phyloP scores from a whole-genome alignment of 2,888 invertebrate genomes.

The Cosmopolites sordidus region DNA sequence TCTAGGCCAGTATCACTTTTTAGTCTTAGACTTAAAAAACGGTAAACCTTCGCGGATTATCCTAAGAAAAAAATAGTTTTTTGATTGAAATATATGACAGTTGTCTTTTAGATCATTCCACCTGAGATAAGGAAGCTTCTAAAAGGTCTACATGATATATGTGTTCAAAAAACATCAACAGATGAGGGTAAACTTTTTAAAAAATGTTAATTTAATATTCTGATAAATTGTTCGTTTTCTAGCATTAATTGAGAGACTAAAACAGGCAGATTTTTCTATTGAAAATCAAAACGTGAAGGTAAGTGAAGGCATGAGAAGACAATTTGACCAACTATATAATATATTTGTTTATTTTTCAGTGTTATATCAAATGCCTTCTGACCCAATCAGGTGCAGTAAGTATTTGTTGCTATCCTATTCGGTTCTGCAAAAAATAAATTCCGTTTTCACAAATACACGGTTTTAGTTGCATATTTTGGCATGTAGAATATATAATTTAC shows the following conservation, averaged over 20 bases:
- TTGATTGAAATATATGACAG: too few species aligned
- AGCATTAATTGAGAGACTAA: constrained; percentile 14
- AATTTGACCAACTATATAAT: constrained; percentile 2
- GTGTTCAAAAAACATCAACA: constrained; percentile 16
- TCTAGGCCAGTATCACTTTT: too few species aligned
- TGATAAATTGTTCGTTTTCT: too few species aligned
- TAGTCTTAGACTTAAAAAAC: too few species aligned
- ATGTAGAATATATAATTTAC: too few species aligned
- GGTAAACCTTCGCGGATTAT: too few species aligned
- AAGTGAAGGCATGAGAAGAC: neutral
- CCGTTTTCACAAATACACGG: too few species aligned
- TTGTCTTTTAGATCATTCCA: constrained; percentile 9
- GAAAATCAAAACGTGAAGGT: constrained; percentile 23
- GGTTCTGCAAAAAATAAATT: too few species aligned
- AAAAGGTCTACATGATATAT: constrained; percentile 19
- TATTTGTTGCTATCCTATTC: too few species aligned
- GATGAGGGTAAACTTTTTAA: constrained; percentile 18
- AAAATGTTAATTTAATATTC: too few species aligned
- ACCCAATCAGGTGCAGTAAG: constrained; percentile 23
- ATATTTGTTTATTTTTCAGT: constrained; percentile 18
- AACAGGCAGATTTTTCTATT: constrained; percentile 12
- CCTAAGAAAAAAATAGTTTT: too few species aligned
- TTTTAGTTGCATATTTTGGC: too few species aligned
- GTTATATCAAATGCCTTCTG: constrained; percentile 23
- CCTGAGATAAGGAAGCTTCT: constrained; percentile 19